Evolutionary conservation across 2,797 vertebrate genomes (phyloP).

Genomic region (Masticophis lateralis): DNA sequence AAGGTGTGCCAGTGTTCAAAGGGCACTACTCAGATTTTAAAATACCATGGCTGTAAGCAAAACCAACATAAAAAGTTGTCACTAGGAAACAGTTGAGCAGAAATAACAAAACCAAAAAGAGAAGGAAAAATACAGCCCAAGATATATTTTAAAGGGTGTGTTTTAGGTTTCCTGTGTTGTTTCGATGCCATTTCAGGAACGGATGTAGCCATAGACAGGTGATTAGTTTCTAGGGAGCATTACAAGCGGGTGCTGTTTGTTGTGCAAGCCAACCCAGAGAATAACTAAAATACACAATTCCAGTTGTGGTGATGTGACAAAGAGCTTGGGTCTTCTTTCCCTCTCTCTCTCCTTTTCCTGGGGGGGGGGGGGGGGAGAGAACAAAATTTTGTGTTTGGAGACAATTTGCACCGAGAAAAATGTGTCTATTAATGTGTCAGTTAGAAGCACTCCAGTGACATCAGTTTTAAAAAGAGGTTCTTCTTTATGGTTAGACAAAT

Average conservation of each 20-base stretch:
- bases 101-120: neutral
- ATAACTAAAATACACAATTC: conserved; percentile 37
- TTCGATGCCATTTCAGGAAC: conserved; percentile 31
- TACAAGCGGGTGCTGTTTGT: conserved; percentile 30
- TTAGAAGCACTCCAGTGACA: neutral
- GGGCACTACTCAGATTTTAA: conserved; percentile 23
- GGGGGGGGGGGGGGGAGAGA: neutral
- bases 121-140: neutral
- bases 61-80: conserved; percentile 15
- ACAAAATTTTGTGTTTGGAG: neutral
- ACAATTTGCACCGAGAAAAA: neutral
- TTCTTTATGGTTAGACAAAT: neutral
- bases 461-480: neutral
- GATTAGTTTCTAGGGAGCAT: conserved; percentile 51
- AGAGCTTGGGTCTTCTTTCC: neutral
- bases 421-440: neutral
- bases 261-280: conserved; percentile 9
- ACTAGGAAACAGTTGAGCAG: neutral
- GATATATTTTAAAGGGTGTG: neutral
- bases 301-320: conserved; percentile 12
- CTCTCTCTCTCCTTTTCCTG: neutral
- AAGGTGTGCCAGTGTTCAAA: conserved; percentile 39
- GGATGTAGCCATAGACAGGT: conserved; percentile 25
- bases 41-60: conserved; percentile 46
- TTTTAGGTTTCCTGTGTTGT: neutral